Conservation (phyloP, 2,888 invertebrate genomes). For the Apodemia hepburni region DNA sequence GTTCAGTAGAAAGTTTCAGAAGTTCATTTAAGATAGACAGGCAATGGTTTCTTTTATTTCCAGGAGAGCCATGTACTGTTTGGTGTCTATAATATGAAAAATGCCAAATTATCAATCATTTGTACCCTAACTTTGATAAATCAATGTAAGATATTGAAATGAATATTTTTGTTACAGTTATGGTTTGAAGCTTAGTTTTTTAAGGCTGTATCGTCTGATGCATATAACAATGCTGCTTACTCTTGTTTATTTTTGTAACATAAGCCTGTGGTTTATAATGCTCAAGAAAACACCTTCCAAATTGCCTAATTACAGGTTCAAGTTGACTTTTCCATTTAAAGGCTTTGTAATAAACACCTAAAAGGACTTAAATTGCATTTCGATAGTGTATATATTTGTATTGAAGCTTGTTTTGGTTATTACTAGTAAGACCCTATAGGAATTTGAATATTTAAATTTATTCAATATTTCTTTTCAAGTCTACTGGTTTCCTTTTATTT, state of each 20-base stretch:
- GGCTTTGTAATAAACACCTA: conserved; percentile 2
- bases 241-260: conserved; percentile 66
- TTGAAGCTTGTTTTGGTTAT: not conserved
- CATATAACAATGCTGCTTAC: conserved; percentile 68
- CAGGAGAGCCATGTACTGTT: too few species aligned
- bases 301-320: conserved; percentile 53
- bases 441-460: not conserved
- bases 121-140: too few species aligned
- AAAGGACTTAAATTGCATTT: not conserved
- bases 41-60: too few species aligned
- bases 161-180: conserved; percentile 49
- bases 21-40: too few species aligned
- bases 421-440: too few species aligned
- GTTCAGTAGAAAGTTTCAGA: too few species aligned
- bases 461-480: not conserved
- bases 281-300: conserved; percentile 51
- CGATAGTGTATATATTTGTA: not conserved
- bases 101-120: too few species aligned
- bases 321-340: conserved; percentile 44
- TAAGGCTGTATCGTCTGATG: conserved; percentile 59
- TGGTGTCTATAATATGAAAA: too few species aligned
- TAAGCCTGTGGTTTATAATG: conserved; percentile 68
- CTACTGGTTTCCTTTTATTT: not conserved
- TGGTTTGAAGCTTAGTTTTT: conserved; percentile 61
- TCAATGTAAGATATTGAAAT: too few species aligned